These are phyloP conservation scores for Lepidocyrtoides sp. DNA, from an alignment of 2,888 invertebrate genomes.

Conservation along the genomic window DNA sequence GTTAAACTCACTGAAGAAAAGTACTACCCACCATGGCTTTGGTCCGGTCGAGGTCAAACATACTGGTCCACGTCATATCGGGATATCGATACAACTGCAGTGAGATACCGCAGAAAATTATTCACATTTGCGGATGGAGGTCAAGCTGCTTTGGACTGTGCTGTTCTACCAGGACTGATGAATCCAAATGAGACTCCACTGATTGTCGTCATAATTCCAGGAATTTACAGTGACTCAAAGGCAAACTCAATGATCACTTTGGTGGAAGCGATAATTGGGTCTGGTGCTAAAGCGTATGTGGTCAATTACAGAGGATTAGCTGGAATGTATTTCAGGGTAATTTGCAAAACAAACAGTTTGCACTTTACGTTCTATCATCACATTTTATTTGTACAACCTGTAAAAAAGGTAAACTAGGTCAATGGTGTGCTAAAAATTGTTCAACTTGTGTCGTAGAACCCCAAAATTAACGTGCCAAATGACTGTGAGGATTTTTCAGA, in stretches of 20 bases:
- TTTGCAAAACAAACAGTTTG: too few species aligned
- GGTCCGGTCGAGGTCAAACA: constrained; percentile 58
- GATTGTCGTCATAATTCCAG: constrained; percentile 66
- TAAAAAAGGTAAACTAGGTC: not conserved
- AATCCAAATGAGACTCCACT: constrained; percentile 62
- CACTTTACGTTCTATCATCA: too few species aligned
- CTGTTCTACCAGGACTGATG: constrained; percentile 54
- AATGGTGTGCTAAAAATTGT: not conserved
- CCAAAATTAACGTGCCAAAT: constrained; percentile 74
- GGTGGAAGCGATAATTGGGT: constrained; percentile 59
- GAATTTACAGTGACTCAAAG: constrained; percentile 72
- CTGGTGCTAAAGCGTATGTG: constrained; percentile 66
- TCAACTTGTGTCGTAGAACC: constrained; percentile 37
- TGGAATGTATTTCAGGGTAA: constrained; percentile 69
- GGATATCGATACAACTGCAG: constrained; percentile 72
- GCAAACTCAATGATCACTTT: constrained; percentile 65
- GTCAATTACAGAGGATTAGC: constrained; percentile 70
- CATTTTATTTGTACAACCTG: too few species aligned
- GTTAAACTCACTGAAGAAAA: constrained; percentile 67
- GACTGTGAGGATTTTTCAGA: constrained; percentile 69
- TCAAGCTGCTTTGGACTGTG: constrained; percentile 61
- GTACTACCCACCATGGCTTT: constrained; percentile 68
- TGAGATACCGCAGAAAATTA: constrained; percentile 71
- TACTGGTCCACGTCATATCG: constrained; percentile 64
- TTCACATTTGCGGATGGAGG: constrained; percentile 71